Percentiles rank a stretch among this genome's conserved stretches.
Conservation (phyloP, 2,113 vertebrate species). For the Gymnogyps californianus region DNA sequence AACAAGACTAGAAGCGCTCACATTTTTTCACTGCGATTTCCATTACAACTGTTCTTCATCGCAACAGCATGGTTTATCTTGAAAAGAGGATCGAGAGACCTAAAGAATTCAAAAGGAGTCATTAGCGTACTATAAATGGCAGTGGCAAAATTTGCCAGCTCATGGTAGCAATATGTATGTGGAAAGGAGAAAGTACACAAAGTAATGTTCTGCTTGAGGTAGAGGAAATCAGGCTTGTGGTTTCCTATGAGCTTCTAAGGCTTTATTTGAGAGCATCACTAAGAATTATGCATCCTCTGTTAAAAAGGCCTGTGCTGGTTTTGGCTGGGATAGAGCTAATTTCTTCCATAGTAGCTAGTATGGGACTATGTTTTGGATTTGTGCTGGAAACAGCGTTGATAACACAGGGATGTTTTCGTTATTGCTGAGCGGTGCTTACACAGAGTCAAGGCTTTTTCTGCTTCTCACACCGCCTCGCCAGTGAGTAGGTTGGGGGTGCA, state of each 20-base stretch:
- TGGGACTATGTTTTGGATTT: too few relatives aligned
- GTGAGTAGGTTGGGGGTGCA: too few relatives aligned
- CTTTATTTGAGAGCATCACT: background rate
- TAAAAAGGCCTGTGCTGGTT: background rate
- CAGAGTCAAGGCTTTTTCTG: too few relatives aligned
- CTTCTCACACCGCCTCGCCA: too few relatives aligned
- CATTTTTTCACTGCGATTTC: background rate
- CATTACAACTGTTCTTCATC: background rate
- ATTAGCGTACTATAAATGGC: background rate
- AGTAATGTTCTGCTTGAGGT: background rate
- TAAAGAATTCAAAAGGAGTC: background rate
- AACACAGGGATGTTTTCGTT: too few relatives aligned
- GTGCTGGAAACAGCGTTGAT: too few relatives aligned
- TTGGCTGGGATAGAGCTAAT: too few relatives aligned
- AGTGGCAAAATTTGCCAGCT: background rate
- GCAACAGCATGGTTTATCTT: background rate
- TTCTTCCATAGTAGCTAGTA: too few relatives aligned
- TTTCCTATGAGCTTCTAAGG: background rate
- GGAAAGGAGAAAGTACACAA: fast-evolving
- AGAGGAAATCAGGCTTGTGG: background rate
- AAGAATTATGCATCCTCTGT: background rate
- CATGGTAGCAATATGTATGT: background rate
- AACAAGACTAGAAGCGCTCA: background rate
- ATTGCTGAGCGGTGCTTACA: background rate
- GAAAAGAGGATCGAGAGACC: background rate